Evolutionary conservation across 2,797 vertebrate genomes (phyloP).

Genomic region (Eospalax fontanierii): DNA sequence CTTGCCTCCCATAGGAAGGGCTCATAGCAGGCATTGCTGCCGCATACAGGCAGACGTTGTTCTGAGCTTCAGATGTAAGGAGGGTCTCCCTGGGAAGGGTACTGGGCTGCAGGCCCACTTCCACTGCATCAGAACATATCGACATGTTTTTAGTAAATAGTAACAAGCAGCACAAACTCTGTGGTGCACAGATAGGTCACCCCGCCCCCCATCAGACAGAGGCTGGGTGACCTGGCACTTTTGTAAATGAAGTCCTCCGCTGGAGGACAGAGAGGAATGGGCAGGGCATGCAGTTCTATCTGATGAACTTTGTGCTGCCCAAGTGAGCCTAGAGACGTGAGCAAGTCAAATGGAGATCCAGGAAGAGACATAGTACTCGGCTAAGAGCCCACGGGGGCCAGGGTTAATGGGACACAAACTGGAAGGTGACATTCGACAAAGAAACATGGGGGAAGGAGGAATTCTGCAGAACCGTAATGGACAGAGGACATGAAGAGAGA

Average conservation of each 20-base stretch:
- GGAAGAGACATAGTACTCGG: not conserved
- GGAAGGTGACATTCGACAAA: no score
- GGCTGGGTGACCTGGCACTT: not conserved
- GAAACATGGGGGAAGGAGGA: not conserved
- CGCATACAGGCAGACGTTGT: not conserved
- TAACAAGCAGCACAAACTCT: not conserved
- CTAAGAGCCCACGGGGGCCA: not conserved
- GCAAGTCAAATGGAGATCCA: rapidly evolving
- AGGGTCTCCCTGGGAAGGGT: not conserved
- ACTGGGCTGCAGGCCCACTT: no score
- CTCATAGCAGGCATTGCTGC: not conserved
- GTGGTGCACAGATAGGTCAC: no score
- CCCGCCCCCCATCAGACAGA: rapidly evolving
- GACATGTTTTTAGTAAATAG: not conserved
- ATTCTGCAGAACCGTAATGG: no score
- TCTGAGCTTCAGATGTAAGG: not conserved
- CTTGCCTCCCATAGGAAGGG: not conserved
- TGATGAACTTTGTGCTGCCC: rapidly evolving
- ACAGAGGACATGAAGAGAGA: rapidly evolving
- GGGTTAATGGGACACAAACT: no score
- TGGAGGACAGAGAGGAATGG: not conserved
- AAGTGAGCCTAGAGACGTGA: rapidly evolving
- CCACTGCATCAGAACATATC: rapidly evolving
- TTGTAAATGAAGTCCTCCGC: not conserved
- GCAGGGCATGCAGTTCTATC: rapidly evolving